These are phyloP conservation scores for Myiopsitta monachus DNA, from an alignment of 2,113 vertebrate genomes.

Conservation along the genomic window DNA sequence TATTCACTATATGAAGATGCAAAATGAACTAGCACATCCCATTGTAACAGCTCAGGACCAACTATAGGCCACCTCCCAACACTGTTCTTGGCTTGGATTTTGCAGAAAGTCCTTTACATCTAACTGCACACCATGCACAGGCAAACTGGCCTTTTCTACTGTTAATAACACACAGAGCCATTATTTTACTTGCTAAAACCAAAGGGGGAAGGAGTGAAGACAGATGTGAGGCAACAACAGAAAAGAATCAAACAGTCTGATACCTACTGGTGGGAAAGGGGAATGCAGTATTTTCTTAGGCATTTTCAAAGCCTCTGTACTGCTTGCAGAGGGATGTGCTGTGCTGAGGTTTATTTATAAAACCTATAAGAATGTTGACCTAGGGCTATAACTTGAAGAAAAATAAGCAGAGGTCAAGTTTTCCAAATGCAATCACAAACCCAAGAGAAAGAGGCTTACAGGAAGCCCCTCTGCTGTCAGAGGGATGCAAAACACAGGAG, in stretches of 20 bases:
- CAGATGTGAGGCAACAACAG: neutral
- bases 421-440: neutral
- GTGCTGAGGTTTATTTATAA: slow-evolving; percentile 27
- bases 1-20: neutral
- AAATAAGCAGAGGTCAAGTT: slow-evolving; percentile 26
- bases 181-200: neutral
- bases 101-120: neutral
- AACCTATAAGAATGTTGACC: slow-evolving; percentile 13
- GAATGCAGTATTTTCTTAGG: neutral
- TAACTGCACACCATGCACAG: neutral
- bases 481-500: neutral
- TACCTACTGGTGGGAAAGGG: slow-evolving; percentile 46
- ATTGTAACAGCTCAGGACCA: neutral
- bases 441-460: neutral
- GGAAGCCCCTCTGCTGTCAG: neutral
- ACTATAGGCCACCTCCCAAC: neutral
- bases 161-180: neutral
- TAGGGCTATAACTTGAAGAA: neutral
- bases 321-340: neutral
- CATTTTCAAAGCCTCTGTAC: neutral
- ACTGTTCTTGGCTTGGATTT: neutral
- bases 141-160: neutral
- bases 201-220: neutral
- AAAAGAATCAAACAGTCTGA: neutral
- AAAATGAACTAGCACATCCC: neutral